Percentiles rank a stretch among this genome's conserved stretches.
Conservation (phyloP, 1,140 invertebrate species). For the Heliconius hewitsoni region DNA sequence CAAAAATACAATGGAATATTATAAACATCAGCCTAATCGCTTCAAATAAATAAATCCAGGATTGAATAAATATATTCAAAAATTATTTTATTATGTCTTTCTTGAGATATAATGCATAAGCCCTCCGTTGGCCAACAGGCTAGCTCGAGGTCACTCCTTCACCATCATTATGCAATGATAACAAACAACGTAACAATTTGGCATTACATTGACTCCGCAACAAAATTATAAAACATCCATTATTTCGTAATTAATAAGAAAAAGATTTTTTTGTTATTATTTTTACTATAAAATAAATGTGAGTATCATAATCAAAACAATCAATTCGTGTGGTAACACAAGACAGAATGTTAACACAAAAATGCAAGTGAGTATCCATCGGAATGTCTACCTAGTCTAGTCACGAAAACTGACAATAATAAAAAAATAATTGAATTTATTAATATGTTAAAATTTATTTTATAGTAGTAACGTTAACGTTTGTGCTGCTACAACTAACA, state of each 20-base stretch:
- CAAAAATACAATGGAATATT: conserved; percentile 80
- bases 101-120: conserved; percentile 14
- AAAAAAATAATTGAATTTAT: not conserved
- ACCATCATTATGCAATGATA: conserved; percentile 36
- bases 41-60: conserved; percentile 72
- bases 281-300: not conserved
- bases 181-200: conserved; percentile 40
- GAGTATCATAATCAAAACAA: not conserved
- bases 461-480: conserved; percentile 9
- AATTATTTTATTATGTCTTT: conserved; percentile 45
- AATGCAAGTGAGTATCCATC: conserved; percentile 25
- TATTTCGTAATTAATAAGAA: not conserved
- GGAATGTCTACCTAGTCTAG: conserved; percentile 25
- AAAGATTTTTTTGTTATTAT: not conserved
- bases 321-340: not conserved
- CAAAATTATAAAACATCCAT: conserved; percentile 13
- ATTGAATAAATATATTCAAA: conserved; percentile 69
- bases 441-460: not conserved
- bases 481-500: conserved; percentile 25
- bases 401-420: conserved; percentile 13
- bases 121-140: not conserved
- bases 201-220: conserved; percentile 31
- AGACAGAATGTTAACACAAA: conserved; percentile 2
- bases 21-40: conserved; percentile 76
- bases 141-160: conserved; percentile 14